Base-by-base conservation (phyloP, 2,888 invertebrate species). In the Hetaerina titia region DNA sequence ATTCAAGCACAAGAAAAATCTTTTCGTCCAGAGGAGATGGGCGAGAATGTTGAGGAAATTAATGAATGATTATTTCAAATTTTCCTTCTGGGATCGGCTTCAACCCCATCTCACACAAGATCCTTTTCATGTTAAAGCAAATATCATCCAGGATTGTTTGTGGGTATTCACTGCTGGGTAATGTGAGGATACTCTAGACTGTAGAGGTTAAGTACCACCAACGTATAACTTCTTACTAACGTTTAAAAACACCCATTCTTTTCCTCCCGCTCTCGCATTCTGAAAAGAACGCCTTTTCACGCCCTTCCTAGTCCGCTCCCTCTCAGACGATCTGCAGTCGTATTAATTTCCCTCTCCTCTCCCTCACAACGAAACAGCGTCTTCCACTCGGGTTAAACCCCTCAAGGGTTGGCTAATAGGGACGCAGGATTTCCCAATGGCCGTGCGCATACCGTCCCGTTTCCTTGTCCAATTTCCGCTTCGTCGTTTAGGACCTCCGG, bases 401-500 rank as follows among this genome's bases (percentile, higher is more conserved):
- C 31, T 81, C n/a, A 31, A 81, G 81, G 31, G 81, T 74, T 74
- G 17, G n/a, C 69, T n/a, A n/a, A 25, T 81, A 22, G 13, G 11
- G 31, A 81, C 31, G 31, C 81, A 31, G 25, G 31, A 11, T 31
- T 15, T 81, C 81, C 13, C 81, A 25, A 9, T 15, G 11, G n/a
- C 15, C 1, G 81, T 2, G 11, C 25, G 31, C 31, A 31, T 31
- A 22, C 22, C 13, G 13, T 31, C 81, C 81, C 11, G 81, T 81
- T 11, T 31, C 15, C 81, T 31, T 31, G 81, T 81, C 31, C 81
- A 31, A 81, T 81, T 31, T 81, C 81, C 81, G 15, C 57, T 45
- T 63, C 56, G 56, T 45, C 92, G 45, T 92, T 92, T 92, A 74
- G 69, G 45, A 45, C 92, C 92, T 92, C 74, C 22, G 9, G 92